phyloP scores from a whole-genome alignment of 2,113 vertebrate genomes.

The Macheiramphus alcinus region DNA sequence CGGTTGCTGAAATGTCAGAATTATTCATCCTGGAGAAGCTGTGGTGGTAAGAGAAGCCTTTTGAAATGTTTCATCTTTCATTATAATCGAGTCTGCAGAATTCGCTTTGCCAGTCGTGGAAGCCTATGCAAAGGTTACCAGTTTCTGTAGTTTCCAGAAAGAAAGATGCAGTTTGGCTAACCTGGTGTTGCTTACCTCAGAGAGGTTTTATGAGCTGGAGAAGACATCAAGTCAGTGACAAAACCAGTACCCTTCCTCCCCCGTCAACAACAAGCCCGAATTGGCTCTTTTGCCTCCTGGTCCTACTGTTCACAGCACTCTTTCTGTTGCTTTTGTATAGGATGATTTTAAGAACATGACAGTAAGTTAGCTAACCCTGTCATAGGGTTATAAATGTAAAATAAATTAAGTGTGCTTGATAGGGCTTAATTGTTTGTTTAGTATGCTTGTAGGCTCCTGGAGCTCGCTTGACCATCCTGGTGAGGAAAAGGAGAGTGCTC shows the following conservation, averaged over 20 bases:
- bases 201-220: not conserved
- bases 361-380: not conserved
- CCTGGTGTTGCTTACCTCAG: not conserved
- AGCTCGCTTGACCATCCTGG: not conserved
- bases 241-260: not conserved
- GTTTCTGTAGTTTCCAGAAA: not conserved
- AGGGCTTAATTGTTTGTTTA: not conserved
- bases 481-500: not conserved
- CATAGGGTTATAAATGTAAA: not conserved
- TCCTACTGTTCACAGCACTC: not conserved
- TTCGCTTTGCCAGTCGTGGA: not conserved
- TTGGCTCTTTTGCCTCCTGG: fast-evolving
- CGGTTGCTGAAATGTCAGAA: not conserved
- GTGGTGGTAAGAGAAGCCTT: not conserved
- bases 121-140: not conserved
- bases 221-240: not conserved
- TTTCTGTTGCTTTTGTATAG: not conserved
- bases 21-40: not conserved
- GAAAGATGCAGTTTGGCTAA: not conserved
- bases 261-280: fast-evolving
- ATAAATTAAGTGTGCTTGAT: not conserved
- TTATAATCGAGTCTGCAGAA: not conserved
- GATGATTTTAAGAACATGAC: not conserved
- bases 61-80: not conserved
- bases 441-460: not conserved